Evolutionary conservation across 2,797 vertebrate species (phyloP).

Genomic region (Picus viridis): DNA sequence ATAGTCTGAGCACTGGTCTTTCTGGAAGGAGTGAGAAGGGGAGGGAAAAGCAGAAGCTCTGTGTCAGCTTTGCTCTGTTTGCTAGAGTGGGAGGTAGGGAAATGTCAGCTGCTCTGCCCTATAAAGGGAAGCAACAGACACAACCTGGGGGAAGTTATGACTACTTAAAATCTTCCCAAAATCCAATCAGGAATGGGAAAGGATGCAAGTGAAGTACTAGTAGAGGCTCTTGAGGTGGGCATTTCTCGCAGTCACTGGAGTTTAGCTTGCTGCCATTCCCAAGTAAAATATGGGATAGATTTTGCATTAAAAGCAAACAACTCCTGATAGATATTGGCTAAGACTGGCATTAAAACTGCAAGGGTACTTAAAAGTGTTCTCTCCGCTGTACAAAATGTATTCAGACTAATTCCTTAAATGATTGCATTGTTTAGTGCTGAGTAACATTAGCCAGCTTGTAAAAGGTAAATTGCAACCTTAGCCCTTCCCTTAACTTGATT

Average conservation of each 20-base stretch:
- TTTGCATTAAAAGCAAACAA: neutral
- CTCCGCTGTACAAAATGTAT: neutral
- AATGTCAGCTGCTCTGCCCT: neutral
- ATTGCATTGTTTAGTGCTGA: neutral
- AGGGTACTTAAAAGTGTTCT: neutral
- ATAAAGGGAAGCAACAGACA: neutral
- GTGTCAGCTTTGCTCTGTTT: neutral
- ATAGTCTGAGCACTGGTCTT: neutral
- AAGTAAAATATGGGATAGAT: neutral
- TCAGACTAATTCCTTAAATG: neutral
- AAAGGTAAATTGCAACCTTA: constrained; percentile 48
- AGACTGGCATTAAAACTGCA: neutral
- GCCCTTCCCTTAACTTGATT: constrained; percentile 41
- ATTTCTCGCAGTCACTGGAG: neutral
- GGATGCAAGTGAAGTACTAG: neutral
- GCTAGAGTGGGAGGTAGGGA: neutral
- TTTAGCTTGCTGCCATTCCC: neutral
- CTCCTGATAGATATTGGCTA: neutral
- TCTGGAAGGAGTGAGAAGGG: neutral
- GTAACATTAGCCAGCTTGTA: constrained; percentile 26
- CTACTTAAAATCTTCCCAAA: neutral
- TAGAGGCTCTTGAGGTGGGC: neutral
- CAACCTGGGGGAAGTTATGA: neutral
- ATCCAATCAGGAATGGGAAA: neutral
- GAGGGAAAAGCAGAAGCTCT: neutral